phyloP scores from a whole-genome alignment of 2,113 vertebrate species.

The Mustelus asterias region DNA sequence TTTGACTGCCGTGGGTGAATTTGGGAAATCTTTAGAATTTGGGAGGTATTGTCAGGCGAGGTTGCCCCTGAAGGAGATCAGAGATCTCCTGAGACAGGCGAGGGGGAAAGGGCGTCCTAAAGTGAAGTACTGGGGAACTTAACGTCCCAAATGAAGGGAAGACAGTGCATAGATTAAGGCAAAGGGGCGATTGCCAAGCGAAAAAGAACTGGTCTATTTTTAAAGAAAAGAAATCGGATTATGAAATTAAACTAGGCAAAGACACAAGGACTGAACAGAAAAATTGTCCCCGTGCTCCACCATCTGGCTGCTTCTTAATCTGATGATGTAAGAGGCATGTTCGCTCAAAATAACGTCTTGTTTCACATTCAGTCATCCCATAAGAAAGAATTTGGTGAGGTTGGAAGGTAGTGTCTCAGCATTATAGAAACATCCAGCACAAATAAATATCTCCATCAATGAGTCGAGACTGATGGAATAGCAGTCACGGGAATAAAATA shows the following conservation, averaged over 20 bases:
- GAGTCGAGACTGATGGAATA: not conserved
- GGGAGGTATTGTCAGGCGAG: not conserved
- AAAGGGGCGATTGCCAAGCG: not conserved
- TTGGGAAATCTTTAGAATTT: not conserved
- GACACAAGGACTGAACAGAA: not conserved
- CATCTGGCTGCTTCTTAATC: constrained; percentile 24
- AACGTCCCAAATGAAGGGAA: not conserved
- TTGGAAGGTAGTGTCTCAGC: not conserved
- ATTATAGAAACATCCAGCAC: not conserved
- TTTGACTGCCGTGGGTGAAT: not conserved
- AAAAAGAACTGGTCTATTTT: not conserved
- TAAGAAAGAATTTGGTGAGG: not conserved
- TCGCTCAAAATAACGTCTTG: not conserved
- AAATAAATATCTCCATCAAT: not conserved
- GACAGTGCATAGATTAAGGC: not conserved
- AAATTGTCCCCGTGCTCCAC: not conserved
- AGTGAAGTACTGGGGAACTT: not conserved
- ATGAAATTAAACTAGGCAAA: not conserved
- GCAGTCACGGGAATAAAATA: not conserved
- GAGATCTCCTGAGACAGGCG: not conserved
- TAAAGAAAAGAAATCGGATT: not conserved
- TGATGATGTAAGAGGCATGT: not conserved
- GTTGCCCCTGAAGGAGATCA: not conserved
- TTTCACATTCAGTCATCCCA: not conserved
- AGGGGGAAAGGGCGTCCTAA: not conserved